These are phyloP conservation scores for Tenebrio molitor DNA, from an alignment of 1,140 invertebrate genomes.

Conservation along the genomic window DNA sequence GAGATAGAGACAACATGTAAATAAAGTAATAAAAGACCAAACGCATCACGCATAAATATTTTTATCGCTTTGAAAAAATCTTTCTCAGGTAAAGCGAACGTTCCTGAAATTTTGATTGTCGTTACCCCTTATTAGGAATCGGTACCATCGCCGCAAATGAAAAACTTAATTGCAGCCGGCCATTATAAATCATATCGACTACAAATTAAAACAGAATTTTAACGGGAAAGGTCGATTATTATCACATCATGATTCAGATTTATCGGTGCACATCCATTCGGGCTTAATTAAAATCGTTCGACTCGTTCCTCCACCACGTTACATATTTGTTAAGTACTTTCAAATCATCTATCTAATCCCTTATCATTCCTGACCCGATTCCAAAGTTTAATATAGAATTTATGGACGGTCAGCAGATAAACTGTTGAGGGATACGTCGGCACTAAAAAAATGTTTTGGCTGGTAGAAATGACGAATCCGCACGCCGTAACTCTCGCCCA, in stretches of 20 bases:
- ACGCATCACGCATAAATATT: slow-evolving; percentile 55
- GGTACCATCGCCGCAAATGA: background rate
- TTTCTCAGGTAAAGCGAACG: slow-evolving; percentile 51
- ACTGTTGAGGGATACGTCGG: slow-evolving; percentile 20
- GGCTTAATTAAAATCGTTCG: slow-evolving; percentile 21
- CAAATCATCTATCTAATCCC: slow-evolving; percentile 12
- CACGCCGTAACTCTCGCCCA: slow-evolving; percentile 5
- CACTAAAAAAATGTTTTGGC: slow-evolving; percentile 31
- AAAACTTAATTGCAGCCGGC: slow-evolving; percentile 21
- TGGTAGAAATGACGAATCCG: slow-evolving; percentile 19
- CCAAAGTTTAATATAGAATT: slow-evolving; percentile 36
- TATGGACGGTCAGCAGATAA: slow-evolving; percentile 35
- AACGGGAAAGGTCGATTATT: slow-evolving; percentile 29
- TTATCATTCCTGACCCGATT: slow-evolving; percentile 34
- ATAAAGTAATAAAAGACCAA: slow-evolving; percentile 55
- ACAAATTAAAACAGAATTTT: slow-evolving; percentile 35
- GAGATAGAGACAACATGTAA: slow-evolving; percentile 51
- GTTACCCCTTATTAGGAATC: slow-evolving; percentile 11
- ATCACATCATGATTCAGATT: slow-evolving; percentile 34
- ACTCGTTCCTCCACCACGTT: slow-evolving; percentile 6
- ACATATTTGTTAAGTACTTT: slow-evolving; percentile 14
- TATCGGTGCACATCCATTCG: slow-evolving; percentile 18
- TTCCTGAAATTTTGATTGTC: slow-evolving; percentile 52
- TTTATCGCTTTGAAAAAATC: slow-evolving; percentile 54
- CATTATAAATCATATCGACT: slow-evolving; percentile 32